Evolutionary conservation across 2,113 vertebrate species (phyloP).

Genomic region (Acrocephalus arundinaceus): DNA sequence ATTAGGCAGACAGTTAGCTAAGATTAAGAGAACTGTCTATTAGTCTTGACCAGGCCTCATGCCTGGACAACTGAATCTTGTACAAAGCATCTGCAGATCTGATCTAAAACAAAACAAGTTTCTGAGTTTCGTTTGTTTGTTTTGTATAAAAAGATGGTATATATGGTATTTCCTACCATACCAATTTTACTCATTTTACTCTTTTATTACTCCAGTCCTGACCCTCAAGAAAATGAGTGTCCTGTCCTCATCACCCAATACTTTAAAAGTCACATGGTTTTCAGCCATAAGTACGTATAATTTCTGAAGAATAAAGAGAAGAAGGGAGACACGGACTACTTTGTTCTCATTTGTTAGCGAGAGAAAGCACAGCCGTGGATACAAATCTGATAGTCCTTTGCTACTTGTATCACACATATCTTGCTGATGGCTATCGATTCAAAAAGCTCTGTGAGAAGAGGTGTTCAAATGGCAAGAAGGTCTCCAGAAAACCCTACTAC

Average conservation of each 20-base stretch:
- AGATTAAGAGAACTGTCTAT: background rate
- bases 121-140: background rate
- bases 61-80: background rate
- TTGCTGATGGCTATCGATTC: background rate
- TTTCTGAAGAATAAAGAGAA: background rate
- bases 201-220: background rate
- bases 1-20: background rate
- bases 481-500: background rate
- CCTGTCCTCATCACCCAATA: background rate
- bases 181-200: background rate
- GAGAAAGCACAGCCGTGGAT: background rate
- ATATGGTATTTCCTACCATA: background rate
- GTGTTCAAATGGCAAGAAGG: background rate
- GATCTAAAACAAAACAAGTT: background rate
- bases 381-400: background rate
- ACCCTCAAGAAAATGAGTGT: background rate
- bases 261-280: background rate
- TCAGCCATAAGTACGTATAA: accelerated
- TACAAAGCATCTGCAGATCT: background rate
- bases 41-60: background rate
- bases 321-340: background rate
- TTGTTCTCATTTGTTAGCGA: background rate
- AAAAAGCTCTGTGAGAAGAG: background rate
- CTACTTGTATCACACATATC: background rate
- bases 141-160: background rate